Evolutionary conservation across 1,140 invertebrate species (phyloP), one percentile per base, ranked within the genome.

Genomic region (Conus betulinus): DNA sequence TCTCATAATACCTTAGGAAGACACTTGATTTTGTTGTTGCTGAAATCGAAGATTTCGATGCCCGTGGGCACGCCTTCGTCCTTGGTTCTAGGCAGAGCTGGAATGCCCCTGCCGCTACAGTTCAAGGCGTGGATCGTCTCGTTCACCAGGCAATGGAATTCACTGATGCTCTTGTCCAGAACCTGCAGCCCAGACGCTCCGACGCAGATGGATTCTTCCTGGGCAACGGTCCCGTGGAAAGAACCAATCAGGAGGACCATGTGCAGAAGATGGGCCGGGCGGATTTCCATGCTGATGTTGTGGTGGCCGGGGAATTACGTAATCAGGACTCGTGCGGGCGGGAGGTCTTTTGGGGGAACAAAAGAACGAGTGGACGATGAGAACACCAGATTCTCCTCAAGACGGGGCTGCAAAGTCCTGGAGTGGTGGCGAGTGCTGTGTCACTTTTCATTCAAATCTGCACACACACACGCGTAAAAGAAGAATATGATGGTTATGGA

Each of bases 31-130:
- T 17, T 83, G 81, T 88, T 88, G 52, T 84, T 6, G 81, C 87
- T 88, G 81, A 84, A 88, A 39, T 88, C 87, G 57, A 88, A 13
- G 17, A 84, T 71, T n/a, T 83, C 20, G 53, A 52, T 84, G 13
- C 81, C 23, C 4, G 52, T 74, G 3, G n/a, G 6, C 11, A 71
- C 67, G 67, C 67, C 67, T 71, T 1, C 7, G 20, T 71, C 67
- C 13, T n/a, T 20, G 3, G 57, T 84, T 60, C 55, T 84, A 0
- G 85, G 67, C 51, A 87, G 20, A 53, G 74, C 39, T 5, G 53
- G 67, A 55, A 87, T 15, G 11, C 74, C 74, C 20, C 6, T 0
- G 17, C 52, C 52, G 74, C 85, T 87, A 25, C 85, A 87, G 74
- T 87, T 87, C 27, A 87, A 79, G 20, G 82, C 51, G 51, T 81